Evolutionary conservation across 2,797 vertebrate species (phyloP).

Genomic region (Poliocrania exsul): DNA sequence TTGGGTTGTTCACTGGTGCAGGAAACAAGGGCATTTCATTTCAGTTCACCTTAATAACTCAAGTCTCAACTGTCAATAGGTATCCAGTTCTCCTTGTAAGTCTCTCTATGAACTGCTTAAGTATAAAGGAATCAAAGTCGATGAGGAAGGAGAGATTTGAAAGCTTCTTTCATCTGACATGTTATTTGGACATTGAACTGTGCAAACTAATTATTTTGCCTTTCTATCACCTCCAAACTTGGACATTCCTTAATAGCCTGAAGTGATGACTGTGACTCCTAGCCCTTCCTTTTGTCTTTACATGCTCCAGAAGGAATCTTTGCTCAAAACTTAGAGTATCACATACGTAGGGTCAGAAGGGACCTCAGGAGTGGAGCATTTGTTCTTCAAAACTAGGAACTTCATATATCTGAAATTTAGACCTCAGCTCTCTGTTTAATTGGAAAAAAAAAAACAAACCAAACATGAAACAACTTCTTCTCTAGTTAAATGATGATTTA

Average conservation of each 20-base stretch:
- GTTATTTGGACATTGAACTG: background rate
- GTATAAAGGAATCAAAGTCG: constrained; percentile 7
- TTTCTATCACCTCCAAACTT: background rate
- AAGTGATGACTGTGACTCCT: background rate
- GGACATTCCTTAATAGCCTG: background rate
- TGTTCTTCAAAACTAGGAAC: background rate
- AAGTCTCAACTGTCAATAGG: constrained; percentile 45
- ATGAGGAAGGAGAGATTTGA: background rate
- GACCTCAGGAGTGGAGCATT: background rate
- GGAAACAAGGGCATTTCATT: constrained; percentile 45
- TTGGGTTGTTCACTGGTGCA: constrained; percentile 47
- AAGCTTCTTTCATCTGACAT: background rate
- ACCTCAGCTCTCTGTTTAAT: background rate
- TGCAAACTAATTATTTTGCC: constrained; percentile 11
- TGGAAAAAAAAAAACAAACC: background rate
- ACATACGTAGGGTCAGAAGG: accelerated
- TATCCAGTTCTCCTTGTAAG: background rate
- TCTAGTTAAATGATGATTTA: background rate
- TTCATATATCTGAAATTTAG: background rate
- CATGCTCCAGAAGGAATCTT: accelerated
- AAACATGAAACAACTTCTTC: background rate
- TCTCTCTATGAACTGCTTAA: background rate
- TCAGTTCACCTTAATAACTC: constrained; percentile 34
- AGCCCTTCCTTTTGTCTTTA: background rate
- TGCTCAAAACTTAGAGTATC: background rate